Evolutionary conservation across 23 tunicate genomes (phyloP).

Genomic region (Corella eumyota): DNA sequence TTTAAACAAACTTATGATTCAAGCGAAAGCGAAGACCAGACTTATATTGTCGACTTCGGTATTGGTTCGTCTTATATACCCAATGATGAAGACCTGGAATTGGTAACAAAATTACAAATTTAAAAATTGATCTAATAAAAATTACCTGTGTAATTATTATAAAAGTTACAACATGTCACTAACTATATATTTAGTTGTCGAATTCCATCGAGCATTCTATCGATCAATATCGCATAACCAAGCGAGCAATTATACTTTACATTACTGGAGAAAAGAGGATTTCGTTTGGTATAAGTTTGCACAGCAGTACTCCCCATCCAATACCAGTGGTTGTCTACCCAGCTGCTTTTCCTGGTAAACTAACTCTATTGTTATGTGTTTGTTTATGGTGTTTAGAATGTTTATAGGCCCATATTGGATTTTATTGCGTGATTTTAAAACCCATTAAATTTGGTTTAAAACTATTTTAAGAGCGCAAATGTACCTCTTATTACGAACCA

Average conservation of each 20-base stretch:
- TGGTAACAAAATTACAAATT: no score
- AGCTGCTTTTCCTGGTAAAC: conserved; percentile 36
- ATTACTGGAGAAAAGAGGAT: conserved; percentile 34
- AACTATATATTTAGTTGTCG: conserved; percentile 21
- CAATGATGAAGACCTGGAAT: conserved; percentile 16
- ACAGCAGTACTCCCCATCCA: background rate
- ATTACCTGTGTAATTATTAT: no score
- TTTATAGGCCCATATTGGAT: no score
- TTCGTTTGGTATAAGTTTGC: conserved; percentile 17
- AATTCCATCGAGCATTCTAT: conserved; percentile 39
- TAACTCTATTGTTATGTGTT: background rate
- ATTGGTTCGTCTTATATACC: conserved; percentile 15
- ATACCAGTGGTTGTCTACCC: conserved; percentile 47
- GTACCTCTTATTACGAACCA: no score
- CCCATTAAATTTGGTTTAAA: no score
- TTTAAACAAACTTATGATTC: background rate
- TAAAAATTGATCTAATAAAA: no score
- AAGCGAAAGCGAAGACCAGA: background rate
- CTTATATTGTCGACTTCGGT: conserved; percentile 61
- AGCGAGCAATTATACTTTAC: conserved; percentile 36
- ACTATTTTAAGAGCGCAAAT: no score
- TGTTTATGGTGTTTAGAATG: background rate
- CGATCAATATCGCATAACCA: conserved; percentile 43
- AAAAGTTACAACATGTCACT: background rate
- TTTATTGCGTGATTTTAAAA: no score